Evolutionary conservation across 2,888 invertebrate species (phyloP), one percentile per base, ranked within the genome.

Genomic region (Drosophila lacicola): DNA sequence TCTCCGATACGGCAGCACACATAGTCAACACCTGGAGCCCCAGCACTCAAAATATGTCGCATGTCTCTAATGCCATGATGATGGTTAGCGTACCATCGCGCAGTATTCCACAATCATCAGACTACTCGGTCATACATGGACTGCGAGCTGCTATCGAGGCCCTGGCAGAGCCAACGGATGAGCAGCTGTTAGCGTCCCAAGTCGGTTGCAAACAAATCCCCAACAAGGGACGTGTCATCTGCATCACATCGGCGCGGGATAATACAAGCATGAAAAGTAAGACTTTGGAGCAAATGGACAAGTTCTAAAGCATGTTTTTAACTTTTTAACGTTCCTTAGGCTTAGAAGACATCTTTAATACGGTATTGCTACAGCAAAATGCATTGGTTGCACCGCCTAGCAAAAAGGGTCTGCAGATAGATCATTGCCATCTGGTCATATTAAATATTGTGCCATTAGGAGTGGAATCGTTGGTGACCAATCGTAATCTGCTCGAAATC

Each of bases 361-460:
- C 96, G 63, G 96, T 96, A 2, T 92, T 98, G 17, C 93, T 95
- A 13, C 96, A 97, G 88, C 96, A 97, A 88, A 98, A 98, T 91
- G 96, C 95, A 82, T 90, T 94, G 34, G 95, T 95, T 4, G 91
- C 93, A 1, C 93, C 93, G 0, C 94, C 95, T 3, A 95, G 95
- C 75, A 90, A 90, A 34, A 94, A 94, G 82, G 93, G 95, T 51
- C 93, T 98, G 71, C 94, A 95, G 0, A 95, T 98, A 71, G 95
- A 97, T 90, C 96, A 97, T 91, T 98, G 98, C 89, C 98, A 98
- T 92, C 93, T 99, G 82, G 96, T 98, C 0, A 95, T 98, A 62
- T 94, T 99, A 39, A 98, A 98, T 92, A 95, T 98, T 10, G 96
- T 96, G 78, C 98, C 98, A 0, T 94, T 96, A 74, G 96, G 96